Evolutionary conservation across 2,797 vertebrate genomes (phyloP).

Genomic region (Enteromius treurensis): DNA sequence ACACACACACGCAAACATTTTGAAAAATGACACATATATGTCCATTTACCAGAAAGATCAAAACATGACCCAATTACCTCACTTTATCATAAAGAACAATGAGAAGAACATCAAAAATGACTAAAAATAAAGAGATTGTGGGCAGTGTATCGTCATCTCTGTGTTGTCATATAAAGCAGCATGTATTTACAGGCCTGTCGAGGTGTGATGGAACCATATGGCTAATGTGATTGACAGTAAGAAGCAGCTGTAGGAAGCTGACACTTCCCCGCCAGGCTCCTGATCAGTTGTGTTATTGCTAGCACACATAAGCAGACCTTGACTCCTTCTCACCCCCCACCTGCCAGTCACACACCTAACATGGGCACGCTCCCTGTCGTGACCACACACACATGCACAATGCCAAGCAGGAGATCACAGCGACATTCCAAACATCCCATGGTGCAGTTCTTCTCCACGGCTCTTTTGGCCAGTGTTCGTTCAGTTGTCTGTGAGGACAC

Average conservation of each 20-base stretch:
- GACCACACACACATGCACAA: slow-evolving; percentile 43
- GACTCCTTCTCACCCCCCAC: slow-evolving; percentile 45
- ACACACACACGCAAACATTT: background rate
- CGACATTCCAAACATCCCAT: slow-evolving; percentile 22
- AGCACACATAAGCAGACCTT: slow-evolving; percentile 52
- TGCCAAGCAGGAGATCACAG: slow-evolving; percentile 24
- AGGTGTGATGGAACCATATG: slow-evolving; percentile 22
- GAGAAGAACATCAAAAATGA: background rate
- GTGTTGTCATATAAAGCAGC: slow-evolving; percentile 10
- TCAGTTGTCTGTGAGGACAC: slow-evolving; percentile 27
- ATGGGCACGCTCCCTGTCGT: slow-evolving; percentile 54
- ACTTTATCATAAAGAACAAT: background rate
- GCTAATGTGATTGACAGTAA: slow-evolving; percentile 45
- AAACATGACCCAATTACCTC: background rate
- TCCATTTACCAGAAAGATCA: background rate
- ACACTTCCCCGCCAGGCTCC: slow-evolving; percentile 40
- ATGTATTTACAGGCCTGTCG: slow-evolving; percentile 8
- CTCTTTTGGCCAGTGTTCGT: slow-evolving; percentile 12
- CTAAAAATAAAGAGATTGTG: slow-evolving; percentile 10
- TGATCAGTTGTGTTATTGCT: slow-evolving; percentile 52
- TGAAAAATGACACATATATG: background rate
- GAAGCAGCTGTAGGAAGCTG: slow-evolving; percentile 42
- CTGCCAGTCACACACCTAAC: slow-evolving; percentile 58
- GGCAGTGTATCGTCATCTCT: background rate
- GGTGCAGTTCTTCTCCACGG: slow-evolving; percentile 8